Base-by-base conservation (phyloP, 2,113 vertebrate species). In the Protomyctophum bolini region DNA sequence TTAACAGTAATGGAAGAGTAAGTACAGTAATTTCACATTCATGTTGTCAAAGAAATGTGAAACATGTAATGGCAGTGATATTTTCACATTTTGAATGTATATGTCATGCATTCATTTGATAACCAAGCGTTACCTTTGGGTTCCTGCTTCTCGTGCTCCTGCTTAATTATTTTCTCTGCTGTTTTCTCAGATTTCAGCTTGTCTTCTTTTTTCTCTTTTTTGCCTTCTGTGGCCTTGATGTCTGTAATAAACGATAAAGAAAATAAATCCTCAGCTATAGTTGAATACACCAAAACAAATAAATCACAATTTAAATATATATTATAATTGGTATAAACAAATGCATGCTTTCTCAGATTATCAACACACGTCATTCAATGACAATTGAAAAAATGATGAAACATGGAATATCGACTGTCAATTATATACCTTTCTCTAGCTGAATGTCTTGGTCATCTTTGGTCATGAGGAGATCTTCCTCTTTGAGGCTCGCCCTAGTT, bases 401-500 rank as follows among this genome's bases (percentile, higher is more conserved):
- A 52, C 33, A 45, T 33, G 33, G 33, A 33, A 48, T n/a, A 62
- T 58, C 21, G 69, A 58, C 52, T 76, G 77, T 65, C 49, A 28
- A 45, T n/a, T 69, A 56, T 93, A 56, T 93, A 93, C n/a, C n/a
- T 93, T 80, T 86, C 33, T 72, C 65, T 28, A 41, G 45, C 48
- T 50, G 68, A 63, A 64, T 49, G 66, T 66, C 66, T 49, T 48
- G 59, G n/a, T 66, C 48, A 7, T 69, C 63, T 66, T 59, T n/a
- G n/a, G 64, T 21, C 57, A 61, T 75, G 51, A 15, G 60, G 49
- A 8, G 48, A 10, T 49, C 58, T 15, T 74, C 59, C 2, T 81
- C 72, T 81, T 63, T 68, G 59, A 51, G 54, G 73, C 56, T 50
- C 7, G 58, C 49, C 57, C 49, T 75, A 58, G 63, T 63, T 72